A percentile compares a stretch with the other conserved stretches of the same genome.
Evolutionary conservation across 2,113 vertebrate species (phyloP).

Genomic region (Oreochromis spilurus): DNA sequence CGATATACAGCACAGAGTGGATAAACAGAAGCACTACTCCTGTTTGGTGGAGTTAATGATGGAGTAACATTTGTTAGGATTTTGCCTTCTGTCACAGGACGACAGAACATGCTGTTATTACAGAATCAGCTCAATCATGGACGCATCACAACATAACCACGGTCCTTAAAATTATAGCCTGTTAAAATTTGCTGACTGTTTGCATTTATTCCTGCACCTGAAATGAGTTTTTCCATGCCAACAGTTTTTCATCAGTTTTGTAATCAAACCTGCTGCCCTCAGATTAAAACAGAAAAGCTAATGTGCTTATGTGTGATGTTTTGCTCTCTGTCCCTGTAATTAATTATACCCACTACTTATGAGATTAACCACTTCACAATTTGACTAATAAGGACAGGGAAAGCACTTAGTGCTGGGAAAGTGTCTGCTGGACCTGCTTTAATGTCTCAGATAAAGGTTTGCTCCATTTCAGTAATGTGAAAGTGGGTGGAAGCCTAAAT

Average conservation of each 20-base stretch:
- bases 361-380: conserved; percentile 31
- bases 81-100: neutral
- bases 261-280: neutral
- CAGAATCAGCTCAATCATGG: neutral
- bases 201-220: neutral
- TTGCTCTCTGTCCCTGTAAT: neutral
- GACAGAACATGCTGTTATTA: neutral
- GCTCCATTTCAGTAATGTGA: conserved; percentile 1
- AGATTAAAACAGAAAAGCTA: neutral
- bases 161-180: neutral
- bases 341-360: neutral
- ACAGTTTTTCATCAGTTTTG: neutral
- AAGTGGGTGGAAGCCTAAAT: neutral
- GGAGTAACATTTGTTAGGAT: neutral
- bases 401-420: conserved; percentile 5
- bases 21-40: neutral
- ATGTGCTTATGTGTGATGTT: neutral
- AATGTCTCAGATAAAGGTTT: neutral
- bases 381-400: neutral
- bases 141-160: neutral
- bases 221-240: neutral
- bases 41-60: neutral
- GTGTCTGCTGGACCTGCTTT: neutral
- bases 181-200: neutral
- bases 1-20: neutral